Conservation (phyloP, 2,888 invertebrate genomes). For the Phania funesta region DNA sequence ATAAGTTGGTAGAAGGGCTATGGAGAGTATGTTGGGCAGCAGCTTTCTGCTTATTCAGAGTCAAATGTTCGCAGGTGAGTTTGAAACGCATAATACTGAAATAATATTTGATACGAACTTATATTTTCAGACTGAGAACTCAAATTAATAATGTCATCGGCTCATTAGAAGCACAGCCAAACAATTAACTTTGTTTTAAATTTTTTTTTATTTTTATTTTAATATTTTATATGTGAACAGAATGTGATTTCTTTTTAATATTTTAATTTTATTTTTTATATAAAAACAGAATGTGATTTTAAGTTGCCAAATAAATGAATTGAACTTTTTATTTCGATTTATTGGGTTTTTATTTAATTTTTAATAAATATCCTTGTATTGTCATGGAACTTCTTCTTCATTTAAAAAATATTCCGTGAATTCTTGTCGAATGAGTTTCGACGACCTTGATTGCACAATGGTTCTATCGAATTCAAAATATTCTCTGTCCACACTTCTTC, state of each 20-base stretch:
- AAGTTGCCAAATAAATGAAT: constrained; percentile 29
- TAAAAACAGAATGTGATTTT: constrained; percentile 7
- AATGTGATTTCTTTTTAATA: constrained; percentile 1
- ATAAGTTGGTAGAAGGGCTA: no score
- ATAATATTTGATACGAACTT: no score
- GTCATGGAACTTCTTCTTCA: no score
- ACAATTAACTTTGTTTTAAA: not conserved
- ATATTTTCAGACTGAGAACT: no score
- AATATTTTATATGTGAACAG: no score
- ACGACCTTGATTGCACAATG: no score
- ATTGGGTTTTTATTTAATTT: constrained; percentile 23
- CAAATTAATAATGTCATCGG: no score
- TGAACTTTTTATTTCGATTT: constrained; percentile 20
- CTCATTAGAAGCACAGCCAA: not conserved
- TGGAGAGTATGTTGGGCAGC: not conserved
- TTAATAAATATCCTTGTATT: constrained; percentile 1
- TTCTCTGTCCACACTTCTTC: constrained; percentile 1
- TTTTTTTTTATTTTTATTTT: not conserved
- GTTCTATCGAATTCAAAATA: no score
- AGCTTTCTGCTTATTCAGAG: constrained; percentile 13
- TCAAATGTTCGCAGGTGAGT: not conserved
- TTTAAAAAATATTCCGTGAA: no score
- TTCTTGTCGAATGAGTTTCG: no score
- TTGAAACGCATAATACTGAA: not conserved
- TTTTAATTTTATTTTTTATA: constrained; percentile 32